Percentiles rank a stretch among this genome's conserved stretches.
Conservation (phyloP, 2,888 invertebrate species). For the Melipona bicolor region DNA sequence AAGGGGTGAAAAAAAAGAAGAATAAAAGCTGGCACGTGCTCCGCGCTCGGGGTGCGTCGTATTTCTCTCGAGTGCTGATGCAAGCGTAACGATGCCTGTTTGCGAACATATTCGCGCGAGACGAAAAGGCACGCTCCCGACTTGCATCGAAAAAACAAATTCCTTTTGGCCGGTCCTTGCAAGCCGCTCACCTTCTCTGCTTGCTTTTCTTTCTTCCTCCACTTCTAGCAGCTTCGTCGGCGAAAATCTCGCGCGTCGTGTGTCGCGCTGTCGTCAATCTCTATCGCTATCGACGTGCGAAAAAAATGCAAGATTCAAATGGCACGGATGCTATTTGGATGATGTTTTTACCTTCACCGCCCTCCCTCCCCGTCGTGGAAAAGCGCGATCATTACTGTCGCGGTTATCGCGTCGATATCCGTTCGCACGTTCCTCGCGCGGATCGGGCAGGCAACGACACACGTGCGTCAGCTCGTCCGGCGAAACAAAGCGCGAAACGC, state of each 20-base stretch:
- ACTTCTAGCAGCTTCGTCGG: not conserved
- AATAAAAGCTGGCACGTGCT: constrained; percentile 62
- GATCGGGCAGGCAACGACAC: not conserved
- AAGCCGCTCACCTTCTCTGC: constrained; percentile 26
- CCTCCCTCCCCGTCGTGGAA: not conserved
- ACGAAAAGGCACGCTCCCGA: constrained; percentile 42
- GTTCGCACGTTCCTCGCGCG: not conserved
- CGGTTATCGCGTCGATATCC: constrained; percentile 11
- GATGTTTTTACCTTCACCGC: too few species aligned
- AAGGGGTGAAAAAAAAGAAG: not conserved
- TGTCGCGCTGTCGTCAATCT: not conserved
- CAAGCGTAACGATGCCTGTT: constrained; percentile 71
- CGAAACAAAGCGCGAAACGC: constrained; percentile 10
- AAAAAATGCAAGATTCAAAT: not conserved
- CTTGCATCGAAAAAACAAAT: constrained; percentile 11
- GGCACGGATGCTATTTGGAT: not conserved
- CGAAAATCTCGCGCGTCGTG: not conserved
- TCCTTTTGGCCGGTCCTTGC: constrained; percentile 29
- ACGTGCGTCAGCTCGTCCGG: constrained; percentile 28
- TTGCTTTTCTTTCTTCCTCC: too few species aligned
- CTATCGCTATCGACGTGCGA: too few species aligned
- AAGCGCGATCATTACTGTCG: constrained; percentile 27
- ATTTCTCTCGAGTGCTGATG: constrained; percentile 69
- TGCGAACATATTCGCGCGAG: constrained; percentile 39
- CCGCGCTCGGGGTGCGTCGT: constrained; percentile 37